Evolutionary conservation across 1,140 invertebrate species (phyloP), one percentile per base, ranked within the genome.

Genomic region (Sycophaga agraensis): DNA sequence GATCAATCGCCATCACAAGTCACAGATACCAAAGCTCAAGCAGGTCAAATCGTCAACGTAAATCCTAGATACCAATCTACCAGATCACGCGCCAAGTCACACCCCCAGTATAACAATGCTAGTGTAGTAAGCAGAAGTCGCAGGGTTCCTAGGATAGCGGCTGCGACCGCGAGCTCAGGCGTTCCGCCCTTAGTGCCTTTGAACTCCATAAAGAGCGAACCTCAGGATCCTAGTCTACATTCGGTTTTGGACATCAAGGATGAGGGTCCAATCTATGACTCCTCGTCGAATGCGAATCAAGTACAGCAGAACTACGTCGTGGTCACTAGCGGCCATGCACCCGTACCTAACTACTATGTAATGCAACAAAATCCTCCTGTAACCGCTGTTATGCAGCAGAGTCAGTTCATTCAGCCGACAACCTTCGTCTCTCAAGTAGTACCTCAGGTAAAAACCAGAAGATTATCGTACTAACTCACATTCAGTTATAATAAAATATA

Each of bases 181-280:
- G n/a, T n/a, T n/a, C n/a, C n/a, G n/a, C n/a, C n/a, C n/a, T 14
- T 34, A 48, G 42, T 61, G 43, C 50, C 59, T 54, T 54, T 11
- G 0, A 24, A 45, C 12, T 9, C n/a, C 8, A 17, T 61, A 3
- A 61, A 61, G 4, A 21, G 7, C 7, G 59, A 61, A 11, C 8
- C 34, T 21, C 43, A 49, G 17, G 59, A 62, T 24, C 14, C 43
- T 1, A 78, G 74, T 42, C 72, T 79, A 19, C 78, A 80, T 54
- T 78, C 78, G 1, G 76, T 77, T 39, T 35, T 79, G 31, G 74
- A 80, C 42, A 80, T 80, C 7, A 76, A 77, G 19, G 76, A 78
- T 8, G 77, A 79, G 12, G 59, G 59, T 42, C 59, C 59, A 2
- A 35, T 55, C 7, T 62, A 62, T 12, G 59, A 62, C 4, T 14